Evolutionary conservation across 2,113 vertebrate species (phyloP).

Genomic region (Climacteris rufus): DNA sequence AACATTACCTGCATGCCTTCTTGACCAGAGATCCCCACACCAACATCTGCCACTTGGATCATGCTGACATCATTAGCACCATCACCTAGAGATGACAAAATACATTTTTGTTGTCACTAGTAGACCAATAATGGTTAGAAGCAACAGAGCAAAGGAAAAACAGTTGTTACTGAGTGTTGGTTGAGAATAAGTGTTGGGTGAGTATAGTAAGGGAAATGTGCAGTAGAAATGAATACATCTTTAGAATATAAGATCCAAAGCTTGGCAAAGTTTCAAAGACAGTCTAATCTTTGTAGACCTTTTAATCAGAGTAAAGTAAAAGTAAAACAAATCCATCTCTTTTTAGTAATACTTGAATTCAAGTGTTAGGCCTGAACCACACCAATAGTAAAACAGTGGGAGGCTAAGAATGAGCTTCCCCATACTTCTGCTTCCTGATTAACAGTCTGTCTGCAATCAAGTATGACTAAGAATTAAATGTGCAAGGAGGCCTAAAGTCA

Average conservation of each 20-base stretch:
- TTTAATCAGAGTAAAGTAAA: neutral
- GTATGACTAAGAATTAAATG: neutral
- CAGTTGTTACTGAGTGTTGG: neutral
- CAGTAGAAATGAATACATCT: neutral
- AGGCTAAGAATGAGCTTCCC: neutral
- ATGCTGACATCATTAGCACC: constrained; percentile 99
- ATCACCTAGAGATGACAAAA: constrained; percentile 80
- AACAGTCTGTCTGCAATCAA: neutral
- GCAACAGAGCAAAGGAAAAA: neutral
- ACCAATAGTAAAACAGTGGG: neutral
- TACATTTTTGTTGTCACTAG: neutral
- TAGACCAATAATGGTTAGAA: neutral
- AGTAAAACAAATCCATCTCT: neutral
- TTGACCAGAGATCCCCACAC: constrained; percentile 96
- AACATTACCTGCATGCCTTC: constrained; percentile 95
- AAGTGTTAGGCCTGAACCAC: neutral
- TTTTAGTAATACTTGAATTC: neutral
- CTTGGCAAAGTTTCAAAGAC: neutral
- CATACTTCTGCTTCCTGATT: neutral
- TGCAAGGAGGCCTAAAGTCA: neutral
- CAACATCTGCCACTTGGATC: constrained; percentile 98
- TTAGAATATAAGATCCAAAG: neutral
- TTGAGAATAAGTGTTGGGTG: neutral
- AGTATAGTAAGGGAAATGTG: neutral
- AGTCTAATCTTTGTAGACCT: neutral